These are phyloP conservation scores for Lasioglossum zephyrum DNA, from an alignment of 2,888 invertebrate species.

Conservation along the genomic window DNA sequence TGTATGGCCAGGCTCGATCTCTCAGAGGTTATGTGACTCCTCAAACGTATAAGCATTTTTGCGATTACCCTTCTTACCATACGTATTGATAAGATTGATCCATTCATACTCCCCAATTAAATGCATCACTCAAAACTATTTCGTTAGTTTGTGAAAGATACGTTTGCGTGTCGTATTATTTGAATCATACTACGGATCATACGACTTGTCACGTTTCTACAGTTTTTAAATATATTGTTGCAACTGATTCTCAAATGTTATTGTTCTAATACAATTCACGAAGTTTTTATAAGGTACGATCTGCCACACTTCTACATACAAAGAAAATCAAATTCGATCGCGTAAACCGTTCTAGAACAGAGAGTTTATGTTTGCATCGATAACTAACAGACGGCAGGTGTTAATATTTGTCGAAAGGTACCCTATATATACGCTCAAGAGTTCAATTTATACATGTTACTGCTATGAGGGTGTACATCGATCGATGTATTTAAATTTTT, in stretches of 20 bases:
- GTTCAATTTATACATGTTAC: constrained; percentile 1
- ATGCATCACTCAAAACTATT: constrained; percentile 3
- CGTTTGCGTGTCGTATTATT: not conserved
- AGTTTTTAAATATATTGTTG: not conserved
- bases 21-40: constrained; percentile 37
- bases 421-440: not conserved
- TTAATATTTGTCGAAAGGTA: constrained; percentile 17
- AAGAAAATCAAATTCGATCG: not conserved
- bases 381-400: constrained; percentile 9
- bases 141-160: not conserved
- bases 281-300: not conserved
- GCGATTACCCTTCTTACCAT: not conserved
- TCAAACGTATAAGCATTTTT: not conserved
- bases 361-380: not conserved
- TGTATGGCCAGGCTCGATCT: not conserved
- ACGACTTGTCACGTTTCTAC: not conserved
- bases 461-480: not conserved
- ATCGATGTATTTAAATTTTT: constrained; percentile 10
- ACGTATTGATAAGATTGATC: not conserved
- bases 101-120: not conserved
- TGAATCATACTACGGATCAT: not conserved
- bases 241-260: not conserved
- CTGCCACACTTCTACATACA: not conserved
- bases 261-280: not conserved
- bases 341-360: not conserved